A percentile compares a stretch with the other conserved stretches of the same genome.
Conservation (phyloP, 2,797 vertebrate species). For the Thaleichthys pacificus region DNA sequence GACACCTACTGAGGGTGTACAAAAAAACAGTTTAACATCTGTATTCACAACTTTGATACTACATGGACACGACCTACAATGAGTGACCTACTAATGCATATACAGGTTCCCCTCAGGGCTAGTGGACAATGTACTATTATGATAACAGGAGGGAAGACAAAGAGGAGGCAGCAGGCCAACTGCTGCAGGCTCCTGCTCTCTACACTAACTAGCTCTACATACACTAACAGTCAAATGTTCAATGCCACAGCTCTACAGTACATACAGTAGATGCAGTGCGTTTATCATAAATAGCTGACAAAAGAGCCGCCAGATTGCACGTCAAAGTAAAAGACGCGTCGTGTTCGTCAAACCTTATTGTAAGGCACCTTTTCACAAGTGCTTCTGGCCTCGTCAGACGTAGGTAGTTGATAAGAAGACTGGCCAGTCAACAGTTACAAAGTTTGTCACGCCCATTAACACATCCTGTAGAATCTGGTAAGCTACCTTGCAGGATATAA, state of each 20-base stretch:
- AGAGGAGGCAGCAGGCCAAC: not conserved
- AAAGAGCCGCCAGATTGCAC: slow-evolving; percentile 17
- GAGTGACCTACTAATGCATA: not conserved
- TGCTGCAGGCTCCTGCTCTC: not conserved
- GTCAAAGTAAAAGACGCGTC: slow-evolving; percentile 8
- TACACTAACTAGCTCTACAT: not conserved
- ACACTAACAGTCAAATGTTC: slow-evolving; percentile 2
- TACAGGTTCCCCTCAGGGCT: not conserved
- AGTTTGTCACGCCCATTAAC: slow-evolving; percentile 24
- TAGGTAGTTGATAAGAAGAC: slow-evolving; percentile 25
- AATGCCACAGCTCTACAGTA: slow-evolving; percentile 7
- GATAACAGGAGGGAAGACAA: not conserved
- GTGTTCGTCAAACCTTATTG: slow-evolving; percentile 23
- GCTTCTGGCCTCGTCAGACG: slow-evolving; percentile 39
- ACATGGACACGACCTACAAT: no score
- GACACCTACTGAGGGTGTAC: not conserved
- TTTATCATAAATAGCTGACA: not conserved
- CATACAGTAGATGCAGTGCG: not conserved
- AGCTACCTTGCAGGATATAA: not conserved
- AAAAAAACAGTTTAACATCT: not conserved
- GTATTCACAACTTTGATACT: not conserved
- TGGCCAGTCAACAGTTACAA: slow-evolving; percentile 34
- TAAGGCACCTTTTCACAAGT: slow-evolving; percentile 67
- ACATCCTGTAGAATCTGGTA: slow-evolving; percentile 3
- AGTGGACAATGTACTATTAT: not conserved